Conservation (phyloP, 2,888 invertebrate genomes). For the Drosophila percnosoma region DNA sequence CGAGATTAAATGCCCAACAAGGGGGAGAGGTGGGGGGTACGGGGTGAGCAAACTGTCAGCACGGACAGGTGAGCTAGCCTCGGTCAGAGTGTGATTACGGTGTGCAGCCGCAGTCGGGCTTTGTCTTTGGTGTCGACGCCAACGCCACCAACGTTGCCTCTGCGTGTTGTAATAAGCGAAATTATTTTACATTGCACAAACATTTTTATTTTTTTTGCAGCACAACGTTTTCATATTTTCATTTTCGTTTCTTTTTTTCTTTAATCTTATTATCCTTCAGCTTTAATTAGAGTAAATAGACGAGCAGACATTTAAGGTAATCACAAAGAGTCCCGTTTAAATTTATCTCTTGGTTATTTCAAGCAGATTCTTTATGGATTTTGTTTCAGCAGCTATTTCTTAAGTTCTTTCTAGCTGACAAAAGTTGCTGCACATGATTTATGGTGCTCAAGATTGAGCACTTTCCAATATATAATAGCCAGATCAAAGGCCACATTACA, state of each 20-base stretch:
- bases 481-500: conserved; percentile 53
- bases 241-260: neutral
- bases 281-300: conserved; percentile 50
- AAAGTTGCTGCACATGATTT: conserved; percentile 48
- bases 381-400: neutral
- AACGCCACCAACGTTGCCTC: conserved; percentile 15
- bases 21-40: neutral
- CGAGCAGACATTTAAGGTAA: conserved; percentile 21
- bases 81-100: conserved; percentile 64
- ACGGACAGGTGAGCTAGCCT: conserved; percentile 57
- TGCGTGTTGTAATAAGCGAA: conserved; percentile 66
- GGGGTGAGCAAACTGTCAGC: conserved; percentile 38
- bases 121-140: conserved; percentile 52
- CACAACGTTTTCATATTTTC: neutral
- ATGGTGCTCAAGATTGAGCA: conserved; percentile 54
- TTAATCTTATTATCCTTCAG: conserved; percentile 4
- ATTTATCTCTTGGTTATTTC: neutral
- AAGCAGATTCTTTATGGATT: neutral
- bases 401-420: neutral
- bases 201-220: conserved; percentile 6
- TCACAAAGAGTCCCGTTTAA: neutral
- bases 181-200: conserved; percentile 67
- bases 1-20: conserved; percentile 69
- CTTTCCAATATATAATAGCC: conserved; percentile 53
- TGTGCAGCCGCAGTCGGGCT: conserved; percentile 45